Evolutionary conservation across 1,140 invertebrate species (phyloP), one percentile per base, ranked within the genome.

Genomic region (Ptiloglossa arizonensis): DNA sequence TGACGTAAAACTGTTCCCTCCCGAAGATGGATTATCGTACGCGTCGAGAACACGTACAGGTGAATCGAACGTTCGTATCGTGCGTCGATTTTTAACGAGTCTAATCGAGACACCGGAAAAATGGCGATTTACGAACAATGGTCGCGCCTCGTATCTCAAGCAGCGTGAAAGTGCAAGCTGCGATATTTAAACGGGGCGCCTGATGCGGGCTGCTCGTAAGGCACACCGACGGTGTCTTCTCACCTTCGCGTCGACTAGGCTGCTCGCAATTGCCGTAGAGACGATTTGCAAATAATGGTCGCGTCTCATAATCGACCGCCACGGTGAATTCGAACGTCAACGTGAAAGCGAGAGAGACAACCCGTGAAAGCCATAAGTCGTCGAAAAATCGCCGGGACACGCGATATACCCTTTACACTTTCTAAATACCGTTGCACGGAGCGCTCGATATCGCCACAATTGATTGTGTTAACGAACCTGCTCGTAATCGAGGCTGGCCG

Each of bases 401-500:
- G 52, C 52, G 52, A 56, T 56, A 56, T 56, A 60, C 71, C 24
- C 52, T 54, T 73, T 73, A 73, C 60, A 32, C 44, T 72, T 72
- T 72, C 46, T 41, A 73, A 73, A 66, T 24, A 19, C 24, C 41
- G 32, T n/a, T 38, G 29, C 24, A 11, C 17, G 17, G 6, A 11
- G 48, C n/a, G 62, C 19, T 27, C 27, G 59, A 50, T 32, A 50
- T 19, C 24, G 46, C 5, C 5, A 15, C 38, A 48, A 29, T 17
- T 19, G 22, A 32, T 35, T 6, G 3, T 67, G 27, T 22, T n/a
- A 54, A 86, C 88, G 77, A 83, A 98, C 97, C 94, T 97, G 96
- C 93, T 99, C 98, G 91, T 98, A 98, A 92, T 99, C 98, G 60
- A 98, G 94, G 81, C 95, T 94, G 0, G 97, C 96, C 1, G 97